A percentile compares a stretch with the other conserved stretches of the same genome.
phyloP scores from a whole-genome alignment of 2,888 invertebrate genomes.

The Pilophorus perplexus region DNA sequence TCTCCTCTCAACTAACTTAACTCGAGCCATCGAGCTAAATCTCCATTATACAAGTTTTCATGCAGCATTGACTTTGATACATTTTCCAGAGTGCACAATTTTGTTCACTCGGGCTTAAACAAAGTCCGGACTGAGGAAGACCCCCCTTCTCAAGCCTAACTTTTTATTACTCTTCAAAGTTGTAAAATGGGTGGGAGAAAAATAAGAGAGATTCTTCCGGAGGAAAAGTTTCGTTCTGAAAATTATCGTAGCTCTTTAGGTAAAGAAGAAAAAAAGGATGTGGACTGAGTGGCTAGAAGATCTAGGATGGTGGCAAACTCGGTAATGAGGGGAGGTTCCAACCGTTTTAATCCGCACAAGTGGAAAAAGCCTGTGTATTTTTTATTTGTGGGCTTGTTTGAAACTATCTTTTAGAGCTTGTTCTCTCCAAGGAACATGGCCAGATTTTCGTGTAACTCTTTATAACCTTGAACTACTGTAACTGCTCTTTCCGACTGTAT shows the following conservation, averaged over 20 bases:
- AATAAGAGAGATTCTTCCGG: not conserved
- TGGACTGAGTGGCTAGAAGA: not conserved
- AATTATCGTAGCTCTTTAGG: not conserved
- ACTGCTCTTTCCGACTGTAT: not conserved
- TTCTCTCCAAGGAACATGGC: not conserved
- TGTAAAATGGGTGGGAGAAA: not conserved
- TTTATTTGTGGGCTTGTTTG: slow-evolving; percentile 9
- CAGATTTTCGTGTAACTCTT: too few species aligned
- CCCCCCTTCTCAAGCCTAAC: too few species aligned
- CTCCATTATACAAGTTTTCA: too few species aligned
- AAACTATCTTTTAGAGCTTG: not conserved
- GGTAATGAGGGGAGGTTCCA: slow-evolving; percentile 20
- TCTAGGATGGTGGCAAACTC: slow-evolving; percentile 18
- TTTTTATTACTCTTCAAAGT: too few species aligned
- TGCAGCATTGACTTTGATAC: too few species aligned
- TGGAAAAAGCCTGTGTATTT: slow-evolving; percentile 21
- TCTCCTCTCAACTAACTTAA: too few species aligned
- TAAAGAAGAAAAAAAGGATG: not conserved
- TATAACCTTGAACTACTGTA: not conserved
- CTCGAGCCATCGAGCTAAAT: too few species aligned
- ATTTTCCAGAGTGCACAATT: too few species aligned
- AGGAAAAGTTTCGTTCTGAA: not conserved
- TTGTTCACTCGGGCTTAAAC: too few species aligned
- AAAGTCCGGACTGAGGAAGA: too few species aligned
- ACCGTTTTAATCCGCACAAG: slow-evolving; percentile 11